Base-by-base conservation (phyloP, 2,113 vertebrate genomes). In the Gasterosteus nipponicus region DNA sequence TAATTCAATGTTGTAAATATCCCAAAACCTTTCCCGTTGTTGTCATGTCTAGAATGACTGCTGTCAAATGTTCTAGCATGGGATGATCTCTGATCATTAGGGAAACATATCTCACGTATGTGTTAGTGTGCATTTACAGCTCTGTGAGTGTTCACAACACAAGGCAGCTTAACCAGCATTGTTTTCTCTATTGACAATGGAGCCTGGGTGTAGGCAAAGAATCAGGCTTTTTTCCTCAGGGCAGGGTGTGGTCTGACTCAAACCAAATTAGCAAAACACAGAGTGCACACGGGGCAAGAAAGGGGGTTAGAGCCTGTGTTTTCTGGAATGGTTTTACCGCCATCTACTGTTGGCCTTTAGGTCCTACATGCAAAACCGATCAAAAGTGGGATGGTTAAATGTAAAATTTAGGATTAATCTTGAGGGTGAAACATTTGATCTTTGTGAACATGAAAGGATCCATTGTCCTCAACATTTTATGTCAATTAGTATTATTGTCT, bases 301-400 rank as follows among this genome's bases (percentile, higher is more conserved):
- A 56, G 10, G 47, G 42, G 12, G 26, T 62, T 62, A 38, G 33
- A 51, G 38, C 31, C 10, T 51, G 31, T 35, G 14, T 33, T 79
- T 31, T 80, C 39, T 72, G 10, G 62, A 63, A 80, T 69, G 44
- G 51, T 69, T 84, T 66, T 80, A 82, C 29, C 85, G 71, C 88
- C 93, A 92, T 73, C 94, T 94, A 89, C 87, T 92, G 93, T 85
- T 89, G 15, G 69, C 16, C 15, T 73, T 68, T 63, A 62, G 19
- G 11, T 47, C 7, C 15, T 79, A 62, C 81, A 84, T 33, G 1
- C 10, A 19, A 69, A 2, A 51, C 49, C 8, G 16, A 4, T 49
- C 46, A 29, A 6, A 0, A 53, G 18, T 10, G 1, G 42, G 33
- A 2, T 35, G 42, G 2, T 2, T 38, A 38, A 77, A 56, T 22